phyloP scores from a whole-genome alignment of 2,797 vertebrate genomes.

The Lepilemur ruficaudatus region DNA sequence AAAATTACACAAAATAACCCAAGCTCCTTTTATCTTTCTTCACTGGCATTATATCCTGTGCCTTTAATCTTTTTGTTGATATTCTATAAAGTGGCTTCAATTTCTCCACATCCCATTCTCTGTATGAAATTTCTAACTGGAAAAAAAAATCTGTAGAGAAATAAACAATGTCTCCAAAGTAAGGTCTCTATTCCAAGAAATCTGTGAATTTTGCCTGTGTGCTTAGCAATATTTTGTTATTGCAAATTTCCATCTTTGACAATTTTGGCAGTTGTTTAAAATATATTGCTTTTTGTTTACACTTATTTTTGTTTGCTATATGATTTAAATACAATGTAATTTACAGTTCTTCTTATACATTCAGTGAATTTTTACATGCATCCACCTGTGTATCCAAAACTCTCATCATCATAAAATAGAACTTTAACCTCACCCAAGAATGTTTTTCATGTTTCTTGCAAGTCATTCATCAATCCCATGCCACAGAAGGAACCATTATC shows the following conservation, averaged over 20 bases:
- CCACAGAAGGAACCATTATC: neutral
- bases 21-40: conserved; percentile 74
- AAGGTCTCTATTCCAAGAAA: neutral
- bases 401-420: neutral
- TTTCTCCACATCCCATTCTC: conserved; percentile 12
- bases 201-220: neutral
- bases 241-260: neutral
- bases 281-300: neutral
- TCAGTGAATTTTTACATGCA: neutral
- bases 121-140: neutral
- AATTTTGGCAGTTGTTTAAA: neutral
- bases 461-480: neutral
- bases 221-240: neutral
- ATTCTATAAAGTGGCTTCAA: conserved; percentile 25
- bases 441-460: neutral
- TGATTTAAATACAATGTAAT: conserved; percentile 5
- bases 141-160: neutral
- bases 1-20: conserved; percentile 71
- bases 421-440: neutral
- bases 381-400: neutral
- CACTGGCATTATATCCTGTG: conserved; percentile 41
- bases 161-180: neutral
- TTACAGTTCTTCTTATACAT: neutral
- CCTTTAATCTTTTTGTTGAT: conserved; percentile 73
- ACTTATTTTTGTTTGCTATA: neutral